Evolutionary conservation across 2,113 vertebrate species (phyloP), one percentile per base, ranked within the genome.

Genomic region (Poecilia latipinna): DNA sequence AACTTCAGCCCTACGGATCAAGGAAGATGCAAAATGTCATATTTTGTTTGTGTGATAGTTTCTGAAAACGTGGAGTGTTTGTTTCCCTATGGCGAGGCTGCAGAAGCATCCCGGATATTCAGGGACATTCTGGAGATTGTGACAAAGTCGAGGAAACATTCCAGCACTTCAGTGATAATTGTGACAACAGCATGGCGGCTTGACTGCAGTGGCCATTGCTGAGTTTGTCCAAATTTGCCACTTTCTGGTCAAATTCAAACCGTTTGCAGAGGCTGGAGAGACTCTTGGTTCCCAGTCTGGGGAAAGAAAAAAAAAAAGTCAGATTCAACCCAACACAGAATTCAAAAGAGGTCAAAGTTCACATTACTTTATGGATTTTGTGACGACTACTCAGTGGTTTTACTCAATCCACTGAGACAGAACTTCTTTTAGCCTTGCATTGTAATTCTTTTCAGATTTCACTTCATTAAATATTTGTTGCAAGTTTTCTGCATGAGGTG

Each of bases 391-490:
- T 54, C 48, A 28, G 2, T 11, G 70, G 67, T 78, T 19, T 82
- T 51, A 61, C 22, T 74, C 42, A 28, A 5, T 31, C 39, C 15
- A 32, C 31, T 32, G 32, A 0, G 35, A 24, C 48, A 8, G 19
- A 62, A 61, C 15, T 72, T 29, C 32, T 33, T 10, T 8, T 42
- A 39, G 0, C 3, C 3, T 3, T 19, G 33, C 12, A 31, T 3
- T 0, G 1, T 72, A 70, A 78, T 39, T 68, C 68, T 54, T 71
- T 51, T 32, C 39, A 33, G 28, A 26, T 35, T 77, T 71, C 82
- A 75, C 75, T 83, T 79, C 60, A 22, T 65, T 1, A 65, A 1
- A 61, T 77, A 8, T 82, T 85, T 82, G 44, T 26, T 31, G 28
- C 65, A 77, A 80, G 2, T 78, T 5, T 37, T 63, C 60, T 57